phyloP scores from a whole-genome alignment of 2,888 invertebrate genomes.

The Galeruca laticollis region DNA sequence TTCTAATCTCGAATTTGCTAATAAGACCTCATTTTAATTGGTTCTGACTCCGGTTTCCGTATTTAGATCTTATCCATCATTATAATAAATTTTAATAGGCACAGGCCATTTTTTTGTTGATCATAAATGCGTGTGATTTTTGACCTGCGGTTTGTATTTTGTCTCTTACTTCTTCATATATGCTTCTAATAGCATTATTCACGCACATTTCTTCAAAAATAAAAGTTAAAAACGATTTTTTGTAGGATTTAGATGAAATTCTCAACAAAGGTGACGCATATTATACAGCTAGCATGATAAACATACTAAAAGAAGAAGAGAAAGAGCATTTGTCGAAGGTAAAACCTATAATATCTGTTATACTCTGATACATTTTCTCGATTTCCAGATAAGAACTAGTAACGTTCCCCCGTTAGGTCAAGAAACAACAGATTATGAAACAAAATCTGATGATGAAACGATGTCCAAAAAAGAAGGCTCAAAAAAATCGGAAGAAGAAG shows the following conservation, averaged over 20 bases:
- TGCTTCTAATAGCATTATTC: too few relatives aligned
- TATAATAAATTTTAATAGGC: too few relatives aligned
- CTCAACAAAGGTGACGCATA: slow-evolving; percentile 60
- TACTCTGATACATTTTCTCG: neutral
- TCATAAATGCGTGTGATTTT: too few relatives aligned
- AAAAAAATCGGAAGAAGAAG: slow-evolving; percentile 23
- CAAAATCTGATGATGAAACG: neutral
- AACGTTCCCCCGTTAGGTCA: slow-evolving; percentile 14
- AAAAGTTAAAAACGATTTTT: neutral
- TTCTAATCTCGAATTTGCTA: too few relatives aligned
- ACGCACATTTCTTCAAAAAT: too few relatives aligned
- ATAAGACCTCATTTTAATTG: too few relatives aligned
- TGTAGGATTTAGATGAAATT: slow-evolving; percentile 60
- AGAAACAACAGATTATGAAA: neutral
- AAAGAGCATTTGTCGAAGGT: slow-evolving; percentile 16
- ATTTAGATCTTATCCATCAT: too few relatives aligned
- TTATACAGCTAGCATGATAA: slow-evolving; percentile 58
- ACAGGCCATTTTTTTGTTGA: too few relatives aligned
- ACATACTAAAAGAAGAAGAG: slow-evolving; percentile 41
- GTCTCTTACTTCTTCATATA: too few relatives aligned
- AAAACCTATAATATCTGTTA: neutral
- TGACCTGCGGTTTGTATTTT: too few relatives aligned
- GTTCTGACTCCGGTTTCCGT: too few relatives aligned
- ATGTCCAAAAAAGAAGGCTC: slow-evolving; percentile 1
- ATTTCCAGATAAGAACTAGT: slow-evolving; percentile 6